phyloP scores from a whole-genome alignment of 2,888 invertebrate genomes.

The Dusona sp. region DNA sequence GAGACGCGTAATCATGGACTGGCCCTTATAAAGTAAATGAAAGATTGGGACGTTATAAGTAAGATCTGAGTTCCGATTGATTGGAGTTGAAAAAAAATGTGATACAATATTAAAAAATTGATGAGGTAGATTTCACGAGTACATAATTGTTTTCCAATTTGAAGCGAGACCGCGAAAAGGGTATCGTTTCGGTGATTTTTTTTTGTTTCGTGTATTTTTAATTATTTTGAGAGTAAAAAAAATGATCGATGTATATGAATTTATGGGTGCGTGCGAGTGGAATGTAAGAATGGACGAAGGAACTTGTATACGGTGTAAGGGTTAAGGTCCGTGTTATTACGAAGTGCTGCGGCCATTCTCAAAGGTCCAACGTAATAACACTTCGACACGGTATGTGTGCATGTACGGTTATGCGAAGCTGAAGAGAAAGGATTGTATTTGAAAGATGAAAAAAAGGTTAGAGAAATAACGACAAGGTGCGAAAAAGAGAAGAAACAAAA shows the following conservation, averaged over 20 bases:
- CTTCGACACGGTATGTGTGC: constrained; percentile 61
- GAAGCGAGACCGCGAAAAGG: no score
- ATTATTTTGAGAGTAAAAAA: background rate
- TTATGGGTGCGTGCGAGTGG: constrained; percentile 33
- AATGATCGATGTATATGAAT: background rate
- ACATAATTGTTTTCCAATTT: no score
- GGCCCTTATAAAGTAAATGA: constrained; percentile 72
- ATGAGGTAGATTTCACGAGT: background rate
- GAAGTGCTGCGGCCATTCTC: constrained; percentile 53
- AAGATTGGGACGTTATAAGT: background rate
- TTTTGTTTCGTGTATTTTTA: background rate
- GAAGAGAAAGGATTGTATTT: constrained; percentile 65
- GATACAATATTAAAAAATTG: background rate
- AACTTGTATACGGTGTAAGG: constrained; percentile 10
- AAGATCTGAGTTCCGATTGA: background rate
- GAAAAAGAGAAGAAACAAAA: constrained; percentile 33
- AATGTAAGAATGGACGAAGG: constrained; percentile 41
- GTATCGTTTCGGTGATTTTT: no score
- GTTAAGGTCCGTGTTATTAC: constrained; percentile 52
- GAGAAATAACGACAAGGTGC: constrained; percentile 18
- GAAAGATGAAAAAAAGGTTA: constrained; percentile 16
- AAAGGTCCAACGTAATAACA: constrained; percentile 65
- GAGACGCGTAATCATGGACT: constrained; percentile 78
- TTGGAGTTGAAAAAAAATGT: background rate
- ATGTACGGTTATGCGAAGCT: constrained; percentile 67